phyloP scores from a whole-genome alignment of 2,113 vertebrate genomes.

The Scomber scombrus region DNA sequence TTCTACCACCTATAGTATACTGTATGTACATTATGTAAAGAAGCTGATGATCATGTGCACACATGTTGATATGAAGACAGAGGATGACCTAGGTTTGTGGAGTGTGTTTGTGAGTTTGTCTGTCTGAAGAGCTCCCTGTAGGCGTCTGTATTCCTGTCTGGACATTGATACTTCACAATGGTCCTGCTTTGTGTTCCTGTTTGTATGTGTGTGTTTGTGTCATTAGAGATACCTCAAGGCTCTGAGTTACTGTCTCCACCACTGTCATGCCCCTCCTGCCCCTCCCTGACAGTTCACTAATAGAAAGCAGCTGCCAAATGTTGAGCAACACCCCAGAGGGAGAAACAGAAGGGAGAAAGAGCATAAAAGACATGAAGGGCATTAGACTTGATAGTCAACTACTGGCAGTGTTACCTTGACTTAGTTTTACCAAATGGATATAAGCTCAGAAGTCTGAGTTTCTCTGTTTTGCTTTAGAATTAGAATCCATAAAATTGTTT shows the following conservation, averaged over 20 bases:
- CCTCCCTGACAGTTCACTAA: constrained; percentile 66
- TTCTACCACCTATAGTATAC: neutral
- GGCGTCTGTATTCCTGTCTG: constrained; percentile 8
- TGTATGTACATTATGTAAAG: neutral
- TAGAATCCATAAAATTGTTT: neutral
- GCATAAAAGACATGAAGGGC: constrained; percentile 33
- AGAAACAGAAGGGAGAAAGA: constrained; percentile 9
- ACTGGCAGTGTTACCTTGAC: neutral
- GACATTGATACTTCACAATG: neutral
- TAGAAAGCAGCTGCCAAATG: constrained; percentile 72
- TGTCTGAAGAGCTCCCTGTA: neutral
- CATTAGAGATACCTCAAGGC: constrained; percentile 26
- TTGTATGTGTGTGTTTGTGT: constrained; percentile 38
- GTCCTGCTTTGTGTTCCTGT: constrained; percentile 23
- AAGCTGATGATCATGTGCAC: neutral
- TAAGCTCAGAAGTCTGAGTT: neutral
- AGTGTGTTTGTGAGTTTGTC: constrained; percentile 4
- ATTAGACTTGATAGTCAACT: constrained; percentile 17
- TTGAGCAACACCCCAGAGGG: constrained; percentile 58
- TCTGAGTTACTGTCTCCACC: constrained; percentile 52
- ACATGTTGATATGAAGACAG: neutral
- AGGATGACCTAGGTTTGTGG: neutral
- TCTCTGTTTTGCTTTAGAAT: neutral
- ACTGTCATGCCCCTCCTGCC: constrained; percentile 54
- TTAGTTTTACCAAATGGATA: neutral